Evolutionary conservation across 1,140 invertebrate species (phyloP), one percentile per base, ranked within the genome.

Genomic region (Choristoneura fumiferana): DNA sequence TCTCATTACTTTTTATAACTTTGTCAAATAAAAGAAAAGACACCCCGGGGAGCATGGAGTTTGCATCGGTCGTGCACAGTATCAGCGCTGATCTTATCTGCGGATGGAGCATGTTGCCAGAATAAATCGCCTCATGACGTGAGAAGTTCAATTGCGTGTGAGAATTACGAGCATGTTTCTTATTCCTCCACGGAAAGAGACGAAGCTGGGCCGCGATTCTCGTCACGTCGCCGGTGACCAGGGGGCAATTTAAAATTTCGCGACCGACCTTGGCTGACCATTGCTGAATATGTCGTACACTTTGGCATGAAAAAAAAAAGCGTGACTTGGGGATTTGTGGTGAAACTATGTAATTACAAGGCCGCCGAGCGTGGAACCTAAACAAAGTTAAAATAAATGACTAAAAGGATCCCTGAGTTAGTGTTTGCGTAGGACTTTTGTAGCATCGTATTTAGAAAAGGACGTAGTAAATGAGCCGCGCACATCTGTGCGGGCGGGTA

Each of bases 1-100:
- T 67, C 72, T 79, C 76, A 72, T 81, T 81, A 77, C 69, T 76
- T 74, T 79, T 81, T 76, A 81, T 73, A 74, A 74, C 74, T 73
- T 69, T 60, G 56, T 63, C 63, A 77, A 80, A 75, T 73, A 79
- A 78, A 72, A 67, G 62, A 62, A 58, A 60, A 60, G 58, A 54
- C 62, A 55, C 73, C 73, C 65, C 53, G 36, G 72, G 73, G 74
- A 71, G 58, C 57, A 63, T 54, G 35, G 66, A 77, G 60, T 72
- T 77, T 78, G 71, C 72, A 73, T 76, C 68, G 73, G 58, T 60
- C 62, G 63, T 59, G 66, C 63, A 60, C 49, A 52, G 60, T 66
- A 66, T 64, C 61, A 65, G 60, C 54, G 60, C 57, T 63, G 59
- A 62, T 67, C 62, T 71, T 72, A 78, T 73, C 73, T 69, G 40